Percentiles rank a stretch among this genome's conserved stretches.
phyloP scores from a whole-genome alignment of 2,113 vertebrate species.

The Antechinus flavipes region DNA sequence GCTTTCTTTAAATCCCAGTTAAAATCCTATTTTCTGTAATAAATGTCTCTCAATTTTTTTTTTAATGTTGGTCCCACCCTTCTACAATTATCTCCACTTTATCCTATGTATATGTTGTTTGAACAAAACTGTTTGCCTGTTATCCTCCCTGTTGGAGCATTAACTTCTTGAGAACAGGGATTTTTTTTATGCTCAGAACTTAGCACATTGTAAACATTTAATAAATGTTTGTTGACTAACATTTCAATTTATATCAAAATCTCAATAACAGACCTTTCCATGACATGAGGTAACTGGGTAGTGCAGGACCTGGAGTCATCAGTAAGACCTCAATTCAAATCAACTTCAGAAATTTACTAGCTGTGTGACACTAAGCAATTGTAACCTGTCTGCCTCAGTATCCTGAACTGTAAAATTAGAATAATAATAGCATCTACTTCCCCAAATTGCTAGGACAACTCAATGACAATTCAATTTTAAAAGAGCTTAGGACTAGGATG shows the following conservation, averaged over 20 bases:
- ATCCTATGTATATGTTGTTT: neutral
- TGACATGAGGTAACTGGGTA: neutral
- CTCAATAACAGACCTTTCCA: neutral
- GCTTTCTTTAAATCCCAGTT: neutral
- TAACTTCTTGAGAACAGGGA: neutral
- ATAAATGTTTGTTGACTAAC: neutral
- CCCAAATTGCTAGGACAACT: neutral
- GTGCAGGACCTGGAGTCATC: neutral
- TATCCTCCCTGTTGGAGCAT: neutral
- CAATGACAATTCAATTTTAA: neutral
- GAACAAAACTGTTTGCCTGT: too few species aligned
- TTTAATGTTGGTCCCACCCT: neutral
- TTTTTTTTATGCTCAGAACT: neutral
- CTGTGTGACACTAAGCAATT: neutral
- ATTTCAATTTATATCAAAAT: neutral
- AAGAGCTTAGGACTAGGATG: neutral
- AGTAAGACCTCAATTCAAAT: neutral
- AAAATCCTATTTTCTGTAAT: neutral
- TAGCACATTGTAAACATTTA: neutral
- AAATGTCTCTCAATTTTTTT: neutral
- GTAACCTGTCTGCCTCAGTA: neutral
- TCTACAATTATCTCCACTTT: neutral
- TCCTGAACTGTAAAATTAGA: neutral
- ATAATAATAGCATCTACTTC: neutral
- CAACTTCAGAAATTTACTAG: neutral